A percentile compares a stretch with the other conserved stretches of the same genome.
phyloP scores from a whole-genome alignment of 2,113 vertebrate genomes.

The Sardina pilchardus region DNA sequence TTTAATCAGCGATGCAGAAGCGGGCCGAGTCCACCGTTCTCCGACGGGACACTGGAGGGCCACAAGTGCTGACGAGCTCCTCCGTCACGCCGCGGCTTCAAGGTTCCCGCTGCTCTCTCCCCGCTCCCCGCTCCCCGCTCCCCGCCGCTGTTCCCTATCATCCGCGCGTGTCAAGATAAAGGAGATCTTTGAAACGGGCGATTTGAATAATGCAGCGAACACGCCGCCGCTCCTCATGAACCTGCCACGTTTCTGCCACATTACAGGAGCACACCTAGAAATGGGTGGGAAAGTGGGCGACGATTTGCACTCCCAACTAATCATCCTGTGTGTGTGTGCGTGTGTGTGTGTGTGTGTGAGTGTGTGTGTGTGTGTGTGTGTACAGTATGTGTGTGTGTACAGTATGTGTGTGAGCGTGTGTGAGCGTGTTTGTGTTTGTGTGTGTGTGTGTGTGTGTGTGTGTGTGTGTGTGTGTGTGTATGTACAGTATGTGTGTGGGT shows the following conservation, averaged over 20 bases:
- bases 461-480: neutral
- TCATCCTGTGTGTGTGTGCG: neutral
- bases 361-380: neutral
- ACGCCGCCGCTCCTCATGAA: conserved; percentile 34
- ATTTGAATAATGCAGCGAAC: conserved; percentile 57
- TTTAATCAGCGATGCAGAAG: neutral
- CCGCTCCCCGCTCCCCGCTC: conserved; percentile 33
- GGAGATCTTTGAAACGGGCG: conserved; percentile 50
- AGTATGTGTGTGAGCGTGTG: neutral
- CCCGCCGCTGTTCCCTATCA: conserved; percentile 28
- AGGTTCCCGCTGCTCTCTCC: conserved; percentile 34
- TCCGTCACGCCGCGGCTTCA: conserved; percentile 23
- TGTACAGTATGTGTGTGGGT: too few relatives aligned
- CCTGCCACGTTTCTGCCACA: conserved; percentile 25
- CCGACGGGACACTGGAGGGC: neutral
- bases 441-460: neutral
- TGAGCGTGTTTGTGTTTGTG: too few relatives aligned
- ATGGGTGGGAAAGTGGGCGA: neutral
- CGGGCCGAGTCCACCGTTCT: neutral
- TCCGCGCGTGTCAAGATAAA: conserved; percentile 35
- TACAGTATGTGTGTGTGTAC: neutral
- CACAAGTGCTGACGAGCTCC: neutral
- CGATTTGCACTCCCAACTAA: neutral
- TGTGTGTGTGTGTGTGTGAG: neutral
- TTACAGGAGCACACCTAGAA: neutral